Percentiles rank a stretch among this genome's conserved stretches.
Conservation (phyloP, 2,797 vertebrate genomes). For the Oryzias sinensis region DNA sequence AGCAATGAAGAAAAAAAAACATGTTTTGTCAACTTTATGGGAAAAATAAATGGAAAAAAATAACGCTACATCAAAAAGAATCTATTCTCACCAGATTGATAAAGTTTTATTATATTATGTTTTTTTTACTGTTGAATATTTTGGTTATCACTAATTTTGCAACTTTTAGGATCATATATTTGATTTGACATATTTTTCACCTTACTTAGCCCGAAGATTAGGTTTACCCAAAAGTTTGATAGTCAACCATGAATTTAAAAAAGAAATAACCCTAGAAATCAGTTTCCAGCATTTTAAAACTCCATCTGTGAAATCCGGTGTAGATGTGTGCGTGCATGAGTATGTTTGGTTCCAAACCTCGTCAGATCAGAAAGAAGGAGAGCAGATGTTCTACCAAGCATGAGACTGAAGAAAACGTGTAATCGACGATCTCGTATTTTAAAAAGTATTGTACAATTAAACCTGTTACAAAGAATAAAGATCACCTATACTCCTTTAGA, state of each 20-base stretch:
- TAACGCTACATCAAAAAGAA: no score
- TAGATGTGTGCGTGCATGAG: conserved; percentile 20
- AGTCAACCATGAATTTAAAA: no score
- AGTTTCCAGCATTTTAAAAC: no score
- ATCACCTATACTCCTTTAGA: conserved; percentile 84
- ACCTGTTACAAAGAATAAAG: conserved; percentile 78
- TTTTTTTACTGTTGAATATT: no score
- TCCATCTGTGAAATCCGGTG: background rate
- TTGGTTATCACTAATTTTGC: no score
- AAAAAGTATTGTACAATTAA: conserved; percentile 76
- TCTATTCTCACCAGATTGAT: no score
- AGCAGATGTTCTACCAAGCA: conserved; percentile 41
- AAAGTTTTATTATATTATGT: no score
- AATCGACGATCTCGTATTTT: conserved; percentile 66
- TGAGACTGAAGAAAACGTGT: conserved; percentile 62
- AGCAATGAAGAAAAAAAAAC: no score
- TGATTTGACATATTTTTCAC: background rate
- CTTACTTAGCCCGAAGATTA: background rate
- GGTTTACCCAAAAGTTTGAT: background rate
- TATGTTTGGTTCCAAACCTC: conserved; percentile 27
- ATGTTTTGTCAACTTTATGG: no score
- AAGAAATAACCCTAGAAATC: no score
- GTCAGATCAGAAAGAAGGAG: conserved; percentile 23
- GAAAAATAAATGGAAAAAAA: no score
- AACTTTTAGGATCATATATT: conserved; percentile 8